These are phyloP conservation scores for Drosophila bunnanda DNA, from an alignment of 2,888 invertebrate species.

Conservation along the genomic window DNA sequence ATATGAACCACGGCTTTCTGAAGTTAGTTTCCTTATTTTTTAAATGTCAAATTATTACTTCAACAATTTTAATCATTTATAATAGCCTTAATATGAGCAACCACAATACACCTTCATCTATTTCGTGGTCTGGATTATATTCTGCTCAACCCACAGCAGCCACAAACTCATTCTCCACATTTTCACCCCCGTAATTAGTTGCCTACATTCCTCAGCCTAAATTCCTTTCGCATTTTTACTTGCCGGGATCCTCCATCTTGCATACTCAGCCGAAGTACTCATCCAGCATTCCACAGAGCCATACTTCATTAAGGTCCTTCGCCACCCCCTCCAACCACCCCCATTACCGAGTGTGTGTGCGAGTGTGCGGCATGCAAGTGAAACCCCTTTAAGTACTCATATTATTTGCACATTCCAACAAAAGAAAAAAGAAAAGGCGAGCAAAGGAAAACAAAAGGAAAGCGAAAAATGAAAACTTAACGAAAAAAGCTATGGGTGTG, in stretches of 20 bases:
- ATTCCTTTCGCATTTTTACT: constrained; percentile 28
- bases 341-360: constrained; percentile 4
- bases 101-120: not conserved
- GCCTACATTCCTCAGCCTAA: constrained; percentile 13
- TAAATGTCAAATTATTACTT: too few species aligned
- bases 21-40: too few species aligned
- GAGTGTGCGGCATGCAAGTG: constrained; percentile 34
- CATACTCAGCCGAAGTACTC: constrained; percentile 8
- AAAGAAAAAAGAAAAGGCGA: constrained; percentile 15
- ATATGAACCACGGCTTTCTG: too few species aligned
- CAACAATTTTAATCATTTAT: not conserved
- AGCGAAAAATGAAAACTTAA: constrained; percentile 29
- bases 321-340: constrained; percentile 7
- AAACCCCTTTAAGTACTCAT: constrained; percentile 66
- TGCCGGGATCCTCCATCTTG: constrained; percentile 28
- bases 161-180: constrained; percentile 7
- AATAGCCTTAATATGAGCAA: not conserved
- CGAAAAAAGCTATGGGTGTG: constrained; percentile 25
- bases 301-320: constrained; percentile 38
- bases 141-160: not conserved
- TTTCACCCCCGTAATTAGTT: constrained; percentile 24
- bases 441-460: constrained; percentile 20
- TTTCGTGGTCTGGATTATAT: not conserved
- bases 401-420: constrained; percentile 67
- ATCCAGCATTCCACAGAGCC: constrained; percentile 38